Conservation (phyloP, 35 echinoderm and acorn worm genomes). For the Lytechinus variegatus region DNA sequence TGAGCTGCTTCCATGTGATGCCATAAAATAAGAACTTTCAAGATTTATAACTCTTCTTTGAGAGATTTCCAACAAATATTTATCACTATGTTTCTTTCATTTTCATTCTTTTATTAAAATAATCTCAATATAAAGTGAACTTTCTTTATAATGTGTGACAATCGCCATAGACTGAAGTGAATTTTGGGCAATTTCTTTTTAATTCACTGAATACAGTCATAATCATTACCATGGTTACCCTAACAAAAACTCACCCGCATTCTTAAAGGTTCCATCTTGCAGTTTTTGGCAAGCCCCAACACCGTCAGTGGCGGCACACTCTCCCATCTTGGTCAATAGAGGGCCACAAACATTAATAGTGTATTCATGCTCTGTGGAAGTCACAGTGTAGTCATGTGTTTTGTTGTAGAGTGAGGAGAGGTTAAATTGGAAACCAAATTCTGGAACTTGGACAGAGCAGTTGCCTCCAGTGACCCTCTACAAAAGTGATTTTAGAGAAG, state of each 20-base stretch:
- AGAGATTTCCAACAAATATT: too few relatives aligned
- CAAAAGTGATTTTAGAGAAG: neutral
- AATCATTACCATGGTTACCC: neutral
- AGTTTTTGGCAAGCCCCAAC: slow-evolving; percentile 73
- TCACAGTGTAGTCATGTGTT: slow-evolving; percentile 61
- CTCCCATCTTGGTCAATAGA: slow-evolving; percentile 39
- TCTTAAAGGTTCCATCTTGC: neutral
- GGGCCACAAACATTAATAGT: slow-evolving; percentile 82
- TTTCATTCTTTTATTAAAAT: too few relatives aligned
- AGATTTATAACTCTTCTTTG: too few relatives aligned
- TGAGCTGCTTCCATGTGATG: too few relatives aligned
- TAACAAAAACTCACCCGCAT: slow-evolving; percentile 35
- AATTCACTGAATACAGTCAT: too few relatives aligned
- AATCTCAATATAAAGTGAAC: too few relatives aligned
- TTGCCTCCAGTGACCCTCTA: slow-evolving; percentile 72
- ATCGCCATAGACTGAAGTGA: too few relatives aligned
- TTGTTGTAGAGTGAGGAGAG: slow-evolving; percentile 61
- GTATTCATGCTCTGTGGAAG: slow-evolving; percentile 51
- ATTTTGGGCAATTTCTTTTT: too few relatives aligned
- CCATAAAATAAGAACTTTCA: too few relatives aligned
- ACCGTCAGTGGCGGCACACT: neutral
- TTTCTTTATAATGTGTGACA: too few relatives aligned
- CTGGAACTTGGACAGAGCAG: slow-evolving; percentile 70
- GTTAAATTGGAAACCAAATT: slow-evolving; percentile 79
- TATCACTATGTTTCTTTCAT: too few relatives aligned